Conservation (phyloP, 2,113 vertebrate species). For the Leptobrachium leishanense region DNA sequence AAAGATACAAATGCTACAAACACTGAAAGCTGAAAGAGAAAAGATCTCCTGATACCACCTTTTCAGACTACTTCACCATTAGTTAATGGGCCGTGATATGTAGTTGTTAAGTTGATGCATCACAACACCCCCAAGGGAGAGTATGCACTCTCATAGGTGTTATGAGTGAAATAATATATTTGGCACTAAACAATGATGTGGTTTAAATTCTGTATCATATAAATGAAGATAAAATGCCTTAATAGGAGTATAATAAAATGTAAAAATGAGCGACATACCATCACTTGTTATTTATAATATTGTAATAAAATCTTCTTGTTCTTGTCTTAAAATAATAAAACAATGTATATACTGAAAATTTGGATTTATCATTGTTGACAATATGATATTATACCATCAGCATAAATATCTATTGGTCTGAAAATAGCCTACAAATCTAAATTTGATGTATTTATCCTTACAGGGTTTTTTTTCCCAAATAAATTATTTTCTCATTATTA, state of each 20-base stretch:
- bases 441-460: no score
- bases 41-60: conserved; percentile 23
- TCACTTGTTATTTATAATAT: no score
- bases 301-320: no score
- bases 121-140: conserved; percentile 26
- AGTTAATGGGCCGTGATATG: conserved; percentile 31
- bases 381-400: no score
- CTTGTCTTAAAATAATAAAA: no score
- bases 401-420: no score
- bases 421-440: no score
- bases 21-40: conserved; percentile 33
- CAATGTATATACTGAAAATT: no score
- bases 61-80: conserved; percentile 41
- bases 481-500: no score
- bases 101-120: conserved; percentile 42
- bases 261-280: not conserved
- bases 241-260: conserved; percentile 10
- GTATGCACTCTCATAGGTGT: not conserved
- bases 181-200: conserved; percentile 7
- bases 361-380: no score
- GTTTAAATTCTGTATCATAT: conserved; percentile 11
- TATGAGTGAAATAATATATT: conserved; percentile 35
- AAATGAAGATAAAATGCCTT: conserved; percentile 17
- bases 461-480: no score
- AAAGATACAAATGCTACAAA: conserved; percentile 41